phyloP scores from a whole-genome alignment of 2,888 invertebrate species.

The Lacanobia oleracea region DNA sequence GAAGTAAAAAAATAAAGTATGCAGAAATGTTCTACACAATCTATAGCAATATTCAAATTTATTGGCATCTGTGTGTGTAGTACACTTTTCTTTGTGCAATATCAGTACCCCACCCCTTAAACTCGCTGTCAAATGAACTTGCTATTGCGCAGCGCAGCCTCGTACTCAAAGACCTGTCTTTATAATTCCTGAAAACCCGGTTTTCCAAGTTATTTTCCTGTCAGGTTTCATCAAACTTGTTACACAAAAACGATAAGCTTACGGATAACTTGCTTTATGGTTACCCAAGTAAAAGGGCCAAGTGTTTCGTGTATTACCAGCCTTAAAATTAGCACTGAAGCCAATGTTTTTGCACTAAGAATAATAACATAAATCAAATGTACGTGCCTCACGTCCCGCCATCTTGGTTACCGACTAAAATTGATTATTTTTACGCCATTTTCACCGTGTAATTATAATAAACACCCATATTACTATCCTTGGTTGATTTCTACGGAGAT shows the following conservation, averaged over 20 bases:
- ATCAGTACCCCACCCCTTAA: not conserved
- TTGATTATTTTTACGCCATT: constrained; percentile 58
- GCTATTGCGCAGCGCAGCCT: not conserved
- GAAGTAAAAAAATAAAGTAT: too few species aligned
- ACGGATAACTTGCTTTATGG: too few species aligned
- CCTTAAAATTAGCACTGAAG: constrained; percentile 16
- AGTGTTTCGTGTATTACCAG: constrained; percentile 4
- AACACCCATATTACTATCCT: constrained; percentile 47
- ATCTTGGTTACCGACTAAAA: constrained; percentile 48
- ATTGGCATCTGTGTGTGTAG: not conserved
- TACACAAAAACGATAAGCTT: not conserved
- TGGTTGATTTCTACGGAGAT: constrained; percentile 50
- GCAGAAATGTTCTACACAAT: too few species aligned
- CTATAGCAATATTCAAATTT: not conserved
- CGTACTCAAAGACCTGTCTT: not conserved
- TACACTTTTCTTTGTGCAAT: not conserved
- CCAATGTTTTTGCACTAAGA: constrained; percentile 36
- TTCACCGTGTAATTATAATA: constrained; percentile 61
- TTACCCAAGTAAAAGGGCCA: not conserved
- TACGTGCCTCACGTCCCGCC: constrained; percentile 20
- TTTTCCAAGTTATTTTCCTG: not conserved
- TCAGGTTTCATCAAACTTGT: too few species aligned
- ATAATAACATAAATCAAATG: constrained; percentile 51
- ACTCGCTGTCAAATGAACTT: not conserved
- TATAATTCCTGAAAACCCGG: not conserved